Conservation (phyloP, 1,140 invertebrate species). For the Drosophila miranda region DNA sequence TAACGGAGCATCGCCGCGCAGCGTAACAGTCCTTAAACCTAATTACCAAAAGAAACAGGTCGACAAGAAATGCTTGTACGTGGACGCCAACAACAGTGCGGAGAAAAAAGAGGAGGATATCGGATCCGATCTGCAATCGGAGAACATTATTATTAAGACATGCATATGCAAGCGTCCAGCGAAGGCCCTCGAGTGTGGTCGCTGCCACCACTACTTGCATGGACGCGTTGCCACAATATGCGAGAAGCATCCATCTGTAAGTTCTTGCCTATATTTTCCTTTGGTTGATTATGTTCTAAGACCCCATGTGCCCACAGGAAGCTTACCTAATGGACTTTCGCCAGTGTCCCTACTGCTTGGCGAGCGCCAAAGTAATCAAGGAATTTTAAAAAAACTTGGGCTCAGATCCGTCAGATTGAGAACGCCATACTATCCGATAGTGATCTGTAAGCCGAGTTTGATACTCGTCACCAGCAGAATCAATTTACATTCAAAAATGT, state of each 20-base stretch:
- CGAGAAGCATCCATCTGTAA: conserved; percentile 40
- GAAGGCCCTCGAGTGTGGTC: conserved; percentile 34
- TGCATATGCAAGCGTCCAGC: conserved; percentile 43
- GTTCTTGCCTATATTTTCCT: not conserved
- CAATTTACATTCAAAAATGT: no score
- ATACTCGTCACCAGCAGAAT: conserved; percentile 10
- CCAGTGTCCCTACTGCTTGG: conserved; percentile 3
- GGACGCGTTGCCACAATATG: conserved; percentile 43
- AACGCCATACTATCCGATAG: conserved; percentile 36
- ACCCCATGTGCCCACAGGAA: no score
- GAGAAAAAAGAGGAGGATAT: not conserved
- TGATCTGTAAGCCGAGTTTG: conserved; percentile 38
- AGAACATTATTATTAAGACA: not conserved
- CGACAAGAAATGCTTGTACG: no score
- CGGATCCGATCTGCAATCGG: conserved; percentile 1
- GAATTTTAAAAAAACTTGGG: conserved; percentile 7
- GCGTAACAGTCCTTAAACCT: not conserved
- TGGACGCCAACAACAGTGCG: not conserved
- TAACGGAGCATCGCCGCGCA: no score
- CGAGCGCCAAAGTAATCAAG: not conserved
- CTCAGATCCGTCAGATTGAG: conserved; percentile 39
- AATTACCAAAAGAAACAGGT: no score
- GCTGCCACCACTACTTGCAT: conserved; percentile 50
- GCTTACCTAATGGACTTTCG: no score
- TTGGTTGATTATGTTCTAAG: not conserved